Conservation (phyloP, 2,113 vertebrate genomes). For the Zosterops pallidus region DNA sequence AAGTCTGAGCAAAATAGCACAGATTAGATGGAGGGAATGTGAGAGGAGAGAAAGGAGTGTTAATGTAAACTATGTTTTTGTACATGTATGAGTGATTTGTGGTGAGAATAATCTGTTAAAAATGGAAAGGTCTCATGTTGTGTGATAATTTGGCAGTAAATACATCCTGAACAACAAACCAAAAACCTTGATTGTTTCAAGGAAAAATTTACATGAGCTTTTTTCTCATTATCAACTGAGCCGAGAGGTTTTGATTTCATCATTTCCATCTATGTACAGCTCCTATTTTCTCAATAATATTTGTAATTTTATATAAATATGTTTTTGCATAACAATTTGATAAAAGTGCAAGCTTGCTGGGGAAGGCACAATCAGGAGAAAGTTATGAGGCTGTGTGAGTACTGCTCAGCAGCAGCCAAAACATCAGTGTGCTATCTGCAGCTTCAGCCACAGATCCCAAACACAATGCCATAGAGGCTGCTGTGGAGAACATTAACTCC, state of each 20-base stretch:
- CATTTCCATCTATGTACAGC: neutral
- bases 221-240: neutral
- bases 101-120: neutral
- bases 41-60: neutral
- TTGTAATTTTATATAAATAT: neutral
- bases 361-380: neutral
- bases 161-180: neutral
- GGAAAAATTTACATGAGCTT: too few relatives aligned
- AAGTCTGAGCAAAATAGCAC: neutral
- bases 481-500: neutral
- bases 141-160: neutral
- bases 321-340: neutral
- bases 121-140: neutral
- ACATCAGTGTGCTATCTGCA: accelerated
- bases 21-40: neutral
- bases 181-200: neutral
- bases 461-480: accelerated
- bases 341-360: neutral
- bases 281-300: neutral
- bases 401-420: neutral
- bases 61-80: neutral
- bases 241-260: neutral
- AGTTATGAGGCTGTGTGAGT: neutral
- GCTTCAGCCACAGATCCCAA: neutral
- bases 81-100: neutral